Evolutionary conservation across 53 echinoderm and acorn worm species (phyloP).

Genomic region (Glandiceps talaboti): DNA sequence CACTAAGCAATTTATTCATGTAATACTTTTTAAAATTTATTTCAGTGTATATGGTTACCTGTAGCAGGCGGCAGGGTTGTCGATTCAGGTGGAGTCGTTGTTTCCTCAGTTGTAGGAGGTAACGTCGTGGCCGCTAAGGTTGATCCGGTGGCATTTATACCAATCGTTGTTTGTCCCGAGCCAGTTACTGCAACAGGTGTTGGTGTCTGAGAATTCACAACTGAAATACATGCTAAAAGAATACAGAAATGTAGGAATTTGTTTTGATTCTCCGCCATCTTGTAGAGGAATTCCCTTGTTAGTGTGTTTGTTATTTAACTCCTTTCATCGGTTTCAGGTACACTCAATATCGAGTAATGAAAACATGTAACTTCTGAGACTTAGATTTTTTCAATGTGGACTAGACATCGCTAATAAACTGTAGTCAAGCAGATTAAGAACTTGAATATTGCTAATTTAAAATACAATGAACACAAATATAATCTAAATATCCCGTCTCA

Average conservation of each 20-base stretch:
- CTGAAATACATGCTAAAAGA: not conserved
- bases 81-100: slow-evolving; percentile 1
- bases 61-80: slow-evolving; percentile 7
- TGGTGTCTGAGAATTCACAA: not conserved
- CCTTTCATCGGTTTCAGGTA: slow-evolving; percentile 2
- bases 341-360: no score
- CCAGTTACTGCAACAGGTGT: not conserved
- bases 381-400: no score
- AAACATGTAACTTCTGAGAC: no score
- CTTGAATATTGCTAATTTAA: no score
- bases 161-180: slow-evolving; percentile 4
- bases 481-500: no score
- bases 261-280: not conserved
- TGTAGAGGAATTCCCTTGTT: not conserved
- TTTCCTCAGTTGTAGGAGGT: not conserved
- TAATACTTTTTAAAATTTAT: no score
- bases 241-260: no score
- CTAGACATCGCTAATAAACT: no score
- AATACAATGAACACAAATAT: no score
- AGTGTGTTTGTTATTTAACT: not conserved
- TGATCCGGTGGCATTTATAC: not conserved
- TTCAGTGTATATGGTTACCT: no score
- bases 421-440: no score
- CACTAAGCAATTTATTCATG: no score
- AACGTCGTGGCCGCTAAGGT: not conserved